Base-by-base conservation (phyloP, 2,797 vertebrate genomes). In the Phalloptychus januarius region DNA sequence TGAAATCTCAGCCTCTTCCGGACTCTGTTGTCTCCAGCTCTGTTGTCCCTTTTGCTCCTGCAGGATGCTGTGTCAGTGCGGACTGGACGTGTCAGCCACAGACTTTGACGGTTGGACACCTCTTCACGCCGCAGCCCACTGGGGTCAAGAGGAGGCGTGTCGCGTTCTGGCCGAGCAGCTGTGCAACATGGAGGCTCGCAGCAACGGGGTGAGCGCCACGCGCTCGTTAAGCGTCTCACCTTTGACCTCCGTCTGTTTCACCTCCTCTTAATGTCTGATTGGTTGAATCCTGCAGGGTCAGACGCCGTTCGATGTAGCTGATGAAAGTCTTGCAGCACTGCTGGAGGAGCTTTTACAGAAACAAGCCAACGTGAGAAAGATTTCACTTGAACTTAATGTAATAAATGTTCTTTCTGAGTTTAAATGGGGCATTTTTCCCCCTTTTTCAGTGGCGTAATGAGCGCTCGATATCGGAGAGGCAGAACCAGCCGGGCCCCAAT, bases 91-190 rank as follows among this genome's bases (percentile, higher is more conserved):
- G 0, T 97, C 96, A 3, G 95, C 96, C 42, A 92, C 91, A 44
- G 97, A 98, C 74, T 94, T 93, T 15, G 97, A 98, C 0, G 97
- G 97, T 86, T 98, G 97, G 97, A 97, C 97, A 0, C 97, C 97
- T 2, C 95, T 98, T 50, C 97, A 98, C 0, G 97, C 97, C 0
- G 97, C 97, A 0, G 96, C 97, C 2, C 97, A 98, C 92, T 98
- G 97, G 97, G 97, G 97, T 0, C 97, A 98, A 83, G 95, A 95
- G 3, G 97, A 98, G 3, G 97, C 97, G 77, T 98, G 97, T 79
- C 89, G 93, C 69, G 88, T 98, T 45, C 93, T 98, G 80, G 96
- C 96, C 0, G 97, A 98, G 81, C 95, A 97, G 12, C 94, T 97
- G 13, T 97, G 97, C 82, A 96, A 97, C 83, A 98, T 98, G 97